Evolutionary conservation across 2,113 vertebrate species (phyloP), one percentile per base, ranked within the genome.

Genomic region (Daphoenositta chrysoptera): DNA sequence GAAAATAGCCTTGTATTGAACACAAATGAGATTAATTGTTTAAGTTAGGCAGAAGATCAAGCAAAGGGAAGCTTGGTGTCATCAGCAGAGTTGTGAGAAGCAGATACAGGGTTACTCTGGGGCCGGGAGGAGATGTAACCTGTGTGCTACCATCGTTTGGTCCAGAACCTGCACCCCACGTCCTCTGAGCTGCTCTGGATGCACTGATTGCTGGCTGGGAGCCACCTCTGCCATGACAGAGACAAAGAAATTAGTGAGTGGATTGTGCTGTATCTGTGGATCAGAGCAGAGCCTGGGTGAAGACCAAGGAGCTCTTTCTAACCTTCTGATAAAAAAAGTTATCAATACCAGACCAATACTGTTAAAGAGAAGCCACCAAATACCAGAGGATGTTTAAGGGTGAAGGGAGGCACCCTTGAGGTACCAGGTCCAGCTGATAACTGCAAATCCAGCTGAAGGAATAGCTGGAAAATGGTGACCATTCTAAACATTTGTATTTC

Each of bases 91-190:
- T 30, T 84, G 8, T 12, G 24, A 56, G 12, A 44, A 42, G 35
- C 78, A 61, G 73, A 4, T 71, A 11, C 17, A n/a, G 44, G 7
- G 3, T 39, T 42, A 18, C 35, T 8, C 9, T 5, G 73, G 44
- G 61, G 16, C 7, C 14, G 61, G n/a, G 70, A 64, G 16, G 70
- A 47, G 63, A 10, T 8, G 40, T 1, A 33, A 53, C 16, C 42
- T 42, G 42, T 2, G 5, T 15, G 4, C n/a, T 2, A n/a, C 73
- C 69, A 31, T 6, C 2, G 2, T 24, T 35, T 12, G 33, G 40
- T 31, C 26, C 56, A 54, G 72, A 37, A 61, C 35, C 70, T 47
- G 60, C 15, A 8, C 24, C 35, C 72, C 87, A 57, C 48, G 22
- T 30, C 27, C n/a, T 7, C 6, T 1, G 17, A 73, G 10, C 35